Base-by-base conservation (phyloP, 2,797 vertebrate species). In the Sphenodon punctatus region DNA sequence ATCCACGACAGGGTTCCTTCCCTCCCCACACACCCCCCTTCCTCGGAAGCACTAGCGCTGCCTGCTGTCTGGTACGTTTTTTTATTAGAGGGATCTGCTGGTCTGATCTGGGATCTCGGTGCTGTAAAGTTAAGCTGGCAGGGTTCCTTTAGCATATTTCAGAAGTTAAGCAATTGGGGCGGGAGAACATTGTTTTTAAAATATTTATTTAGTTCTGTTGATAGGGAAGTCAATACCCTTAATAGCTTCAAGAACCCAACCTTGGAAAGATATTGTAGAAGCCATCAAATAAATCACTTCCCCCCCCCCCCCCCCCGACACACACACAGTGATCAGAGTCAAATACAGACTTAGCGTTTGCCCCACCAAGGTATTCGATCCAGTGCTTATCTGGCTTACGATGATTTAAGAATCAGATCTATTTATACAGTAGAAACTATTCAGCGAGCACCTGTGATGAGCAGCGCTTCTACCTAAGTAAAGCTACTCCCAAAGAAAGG, bases 281-380 rank as follows among this genome's bases (percentile, higher is more conserved):
- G 38, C 12, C 51, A 25, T 17, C 36, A 23, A 22, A 46, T 34
- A 15, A 5, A n/a, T n/a, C n/a, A n/a, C n/a, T n/a, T n/a, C n/a
- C n/a, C 41, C n/a, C 49, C 11, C n/a, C n/a, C n/a, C n/a, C n/a
- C n/a, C n/a, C n/a, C n/a, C n/a, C n/a, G n/a, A n/a, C n/a, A n/a
- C n/a, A n/a, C 25, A 49, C 3, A 1, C 10, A 27, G 30, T 0
- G 2, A 51, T 23, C 55, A 1, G 0, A 67, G 41, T 0, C 20
- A 22, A 4, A 9, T 2, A 34, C 27, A 10, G 55, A 22, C 19
- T 34, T 56, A 32, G 32, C 56, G 23, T 63, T 36, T 46, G 17
- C 1, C 13, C 30, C 0, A 0, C 58, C 30, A 20, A 2, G 25
- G 4, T 17, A 22, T 8, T 53, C 49, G 38, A 45, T 17, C 45